Conservation (phyloP, 2,888 invertebrate species). For the Epinotia demarniana region DNA sequence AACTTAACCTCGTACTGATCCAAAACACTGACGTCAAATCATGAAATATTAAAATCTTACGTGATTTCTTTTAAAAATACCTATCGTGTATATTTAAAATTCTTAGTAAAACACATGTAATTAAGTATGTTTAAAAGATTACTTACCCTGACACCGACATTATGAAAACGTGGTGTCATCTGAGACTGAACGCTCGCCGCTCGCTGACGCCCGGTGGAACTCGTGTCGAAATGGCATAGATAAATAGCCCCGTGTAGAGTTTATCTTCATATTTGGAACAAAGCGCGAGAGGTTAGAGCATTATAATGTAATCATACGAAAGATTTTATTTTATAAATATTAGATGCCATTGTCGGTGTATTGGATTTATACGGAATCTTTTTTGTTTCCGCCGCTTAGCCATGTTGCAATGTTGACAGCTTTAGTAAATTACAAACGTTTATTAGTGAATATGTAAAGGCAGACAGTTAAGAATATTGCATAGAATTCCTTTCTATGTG, state of each 20-base stretch:
- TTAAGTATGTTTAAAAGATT: too few relatives aligned
- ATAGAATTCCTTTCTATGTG: slow-evolving; percentile 62
- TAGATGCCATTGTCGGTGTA: slow-evolving; percentile 2
- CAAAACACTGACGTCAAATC: slow-evolving; percentile 2
- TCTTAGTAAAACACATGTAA: too few relatives aligned
- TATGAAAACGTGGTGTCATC: too few relatives aligned
- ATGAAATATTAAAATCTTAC: neutral
- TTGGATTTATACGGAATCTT: slow-evolving; percentile 20
- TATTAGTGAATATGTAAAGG: slow-evolving; percentile 54
- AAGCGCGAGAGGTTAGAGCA: too few relatives aligned
- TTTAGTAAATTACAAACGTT: slow-evolving; percentile 38
- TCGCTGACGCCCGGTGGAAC: too few relatives aligned
- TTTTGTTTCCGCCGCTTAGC: slow-evolving; percentile 36
- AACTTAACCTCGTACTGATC: slow-evolving; percentile 2
- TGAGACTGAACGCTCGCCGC: too few relatives aligned
- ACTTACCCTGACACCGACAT: too few relatives aligned
- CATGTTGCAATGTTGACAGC: slow-evolving; percentile 38
- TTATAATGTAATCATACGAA: neutral
- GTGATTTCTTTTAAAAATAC: neutral
- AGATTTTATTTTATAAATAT: neutral
- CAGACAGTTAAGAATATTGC: slow-evolving; percentile 56
- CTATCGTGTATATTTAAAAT: neutral
- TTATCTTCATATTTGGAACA: neutral
- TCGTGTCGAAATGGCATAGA: too few relatives aligned
- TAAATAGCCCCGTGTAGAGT: neutral